Base-by-base conservation (phyloP, 2,888 invertebrate species). In the Megastigmus dorsalis region DNA sequence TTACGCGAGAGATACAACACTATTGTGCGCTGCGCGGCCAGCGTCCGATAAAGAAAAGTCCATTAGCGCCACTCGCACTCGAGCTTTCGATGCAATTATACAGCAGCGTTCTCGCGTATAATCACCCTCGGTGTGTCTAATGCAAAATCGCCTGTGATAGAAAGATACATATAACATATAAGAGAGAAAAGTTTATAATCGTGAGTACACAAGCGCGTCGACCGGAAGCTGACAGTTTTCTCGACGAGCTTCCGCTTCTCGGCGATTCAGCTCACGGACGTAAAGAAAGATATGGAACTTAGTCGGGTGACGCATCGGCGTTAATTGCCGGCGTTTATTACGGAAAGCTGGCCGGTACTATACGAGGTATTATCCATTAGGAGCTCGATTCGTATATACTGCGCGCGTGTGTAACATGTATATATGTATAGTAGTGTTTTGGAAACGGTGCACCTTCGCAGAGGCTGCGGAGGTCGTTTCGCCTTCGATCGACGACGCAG, bases 221-320 rank as follows among this genome's bases (percentile, higher is more conserved):
- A n/a, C 23, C 81, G 80, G 81, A 80, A 81, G 79, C 75, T 71
- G 75, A 80, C 78, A 78, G 77, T 80, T 77, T 78, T 60, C n/a
- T n/a, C n/a, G n/a, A n/a, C 75, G 36, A 69, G 74, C 79, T 81
- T 81, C 80, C 81, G 80, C 78, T 80, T 76, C n/a, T n/a, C 66
- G 74, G 75, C 77, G 80, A 85, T 82, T 81, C 82, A 83, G 85
- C 80, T 84, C 85, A 85, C 78, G 85, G 85, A 82, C 84, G 72
- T 23, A 33, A 38, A 48, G 7, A 18, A 15, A 28, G 9, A 1
- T 4, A n/a, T n/a, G n/a, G n/a, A n/a, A n/a, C n/a, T n/a, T n/a
- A n/a, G n/a, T n/a, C n/a, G n/a, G n/a, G 54, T 77, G 77, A 80
- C 75, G 65, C 74, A 75, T 70, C 54, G 36, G 10, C 43, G 36